Evolutionary conservation across 2,888 invertebrate species (phyloP).

Genomic region (Caenorhabditis uteleia): DNA sequence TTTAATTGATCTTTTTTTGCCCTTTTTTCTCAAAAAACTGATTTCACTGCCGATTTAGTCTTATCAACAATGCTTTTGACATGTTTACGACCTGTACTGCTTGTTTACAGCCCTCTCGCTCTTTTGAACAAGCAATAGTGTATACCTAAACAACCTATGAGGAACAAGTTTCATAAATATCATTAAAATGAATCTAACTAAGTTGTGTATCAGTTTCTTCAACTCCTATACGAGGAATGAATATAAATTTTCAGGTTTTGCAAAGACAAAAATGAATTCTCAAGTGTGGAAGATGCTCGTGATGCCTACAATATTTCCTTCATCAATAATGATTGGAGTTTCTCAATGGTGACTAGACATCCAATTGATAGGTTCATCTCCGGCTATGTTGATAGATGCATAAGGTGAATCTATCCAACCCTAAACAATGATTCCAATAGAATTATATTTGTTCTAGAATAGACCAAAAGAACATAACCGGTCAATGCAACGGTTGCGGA

Average conservation of each 20-base stretch:
- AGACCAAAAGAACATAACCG: constrained; percentile 7
- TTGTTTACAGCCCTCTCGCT: too few species aligned
- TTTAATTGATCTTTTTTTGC: too few species aligned
- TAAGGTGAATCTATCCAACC: constrained; percentile 32
- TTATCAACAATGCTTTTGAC: too few species aligned
- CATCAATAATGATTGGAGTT: constrained; percentile 21
- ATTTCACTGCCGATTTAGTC: too few species aligned
- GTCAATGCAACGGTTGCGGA: constrained; percentile 54
- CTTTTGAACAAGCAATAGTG: too few species aligned
- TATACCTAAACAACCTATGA: not conserved
- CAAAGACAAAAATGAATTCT: constrained; percentile 43
- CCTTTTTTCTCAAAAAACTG: too few species aligned
- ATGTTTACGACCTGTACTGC: too few species aligned
- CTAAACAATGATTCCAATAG: not conserved
- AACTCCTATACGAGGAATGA: too few species aligned
- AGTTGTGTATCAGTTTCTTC: too few species aligned
- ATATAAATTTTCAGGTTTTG: constrained; percentile 43
- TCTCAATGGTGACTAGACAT: constrained; percentile 50
- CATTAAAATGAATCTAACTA: not conserved
- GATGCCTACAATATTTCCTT: constrained; percentile 25
- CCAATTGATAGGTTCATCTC: constrained; percentile 58
- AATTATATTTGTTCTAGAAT: not conserved
- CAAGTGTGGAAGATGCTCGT: constrained; percentile 11
- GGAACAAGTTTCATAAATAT: not conserved
- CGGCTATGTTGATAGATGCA: constrained; percentile 58